Conservation (phyloP, 2,797 vertebrate species). For the Hyperoplus lanceolatus region DNA sequence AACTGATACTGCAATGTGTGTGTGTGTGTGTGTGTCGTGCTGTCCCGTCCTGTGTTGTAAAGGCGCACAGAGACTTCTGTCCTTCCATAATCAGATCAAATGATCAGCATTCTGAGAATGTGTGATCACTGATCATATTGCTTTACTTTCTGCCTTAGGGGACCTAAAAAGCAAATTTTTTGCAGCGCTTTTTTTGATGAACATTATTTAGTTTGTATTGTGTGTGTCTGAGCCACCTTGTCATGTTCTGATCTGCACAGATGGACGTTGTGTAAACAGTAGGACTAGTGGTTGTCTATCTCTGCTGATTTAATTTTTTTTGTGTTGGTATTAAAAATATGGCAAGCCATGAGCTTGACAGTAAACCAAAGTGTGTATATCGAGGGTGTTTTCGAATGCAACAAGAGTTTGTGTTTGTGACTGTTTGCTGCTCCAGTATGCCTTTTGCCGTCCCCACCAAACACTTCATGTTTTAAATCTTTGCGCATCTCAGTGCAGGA, state of each 20-base stretch:
- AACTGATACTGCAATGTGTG: conserved; percentile 55
- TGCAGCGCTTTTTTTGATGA: conserved; percentile 14
- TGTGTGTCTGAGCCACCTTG: conserved; percentile 36
- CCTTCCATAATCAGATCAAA: conserved; percentile 65
- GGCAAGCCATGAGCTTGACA: conserved; percentile 39
- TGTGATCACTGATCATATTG: not conserved
- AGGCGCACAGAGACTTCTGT: conserved; percentile 47
- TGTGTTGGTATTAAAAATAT: conserved; percentile 47
- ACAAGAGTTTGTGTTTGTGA: conserved; percentile 34
- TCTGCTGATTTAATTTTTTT: conserved; percentile 31
- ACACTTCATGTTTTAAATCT: conserved; percentile 72
- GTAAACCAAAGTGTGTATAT: conserved; percentile 27
- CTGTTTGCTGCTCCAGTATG: conserved; percentile 43
- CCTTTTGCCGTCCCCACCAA: conserved; percentile 52
- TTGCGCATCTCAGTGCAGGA: conserved; percentile 74
- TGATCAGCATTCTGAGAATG: conserved; percentile 41
- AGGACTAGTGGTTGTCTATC: conserved; percentile 49
- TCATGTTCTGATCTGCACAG: conserved; percentile 62
- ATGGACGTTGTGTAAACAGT: conserved; percentile 55
- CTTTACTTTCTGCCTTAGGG: conserved; percentile 11
- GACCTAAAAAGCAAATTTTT: conserved; percentile 26
- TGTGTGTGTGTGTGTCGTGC: conserved; percentile 34
- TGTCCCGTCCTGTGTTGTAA: conserved; percentile 37
- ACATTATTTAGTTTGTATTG: conserved; percentile 17
- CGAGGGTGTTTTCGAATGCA: conserved; percentile 40